Percentiles rank a stretch among this genome's conserved stretches.
These are phyloP conservation scores for Rallus crepitans DNA, from an alignment of 2,797 vertebrate genomes.

Conservation along the genomic window DNA sequence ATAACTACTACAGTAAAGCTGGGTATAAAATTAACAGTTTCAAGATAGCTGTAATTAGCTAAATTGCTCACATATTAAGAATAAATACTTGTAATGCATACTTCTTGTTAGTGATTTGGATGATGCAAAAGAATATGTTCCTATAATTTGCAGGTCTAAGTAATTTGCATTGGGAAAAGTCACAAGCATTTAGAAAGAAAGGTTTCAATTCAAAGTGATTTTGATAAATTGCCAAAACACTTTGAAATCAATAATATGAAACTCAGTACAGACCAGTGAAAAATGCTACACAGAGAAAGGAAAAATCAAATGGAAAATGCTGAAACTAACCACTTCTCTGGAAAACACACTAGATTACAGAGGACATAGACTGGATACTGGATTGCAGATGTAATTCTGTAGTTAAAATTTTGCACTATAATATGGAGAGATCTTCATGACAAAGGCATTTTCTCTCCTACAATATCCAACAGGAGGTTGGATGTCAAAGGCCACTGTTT, in stretches of 20 bases:
- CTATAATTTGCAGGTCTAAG: no score
- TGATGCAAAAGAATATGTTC: neutral
- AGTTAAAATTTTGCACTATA: neutral
- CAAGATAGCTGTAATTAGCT: neutral
- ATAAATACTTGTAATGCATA: neutral
- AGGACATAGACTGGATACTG: neutral
- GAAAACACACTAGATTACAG: neutral
- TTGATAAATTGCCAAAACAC: neutral
- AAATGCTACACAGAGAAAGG: neutral
- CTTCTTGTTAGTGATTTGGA: neutral
- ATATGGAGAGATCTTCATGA: neutral
- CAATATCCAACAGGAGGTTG: neutral
- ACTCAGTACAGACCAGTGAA: neutral
- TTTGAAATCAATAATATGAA: neutral
- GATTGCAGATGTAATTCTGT: rapidly evolving
- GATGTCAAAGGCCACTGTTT: neutral
- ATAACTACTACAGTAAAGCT: neutral
- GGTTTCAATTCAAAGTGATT: neutral
- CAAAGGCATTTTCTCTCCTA: neutral
- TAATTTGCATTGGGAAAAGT: neutral
- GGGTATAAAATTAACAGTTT: neutral
- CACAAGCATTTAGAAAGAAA: neutral
- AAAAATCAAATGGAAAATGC: neutral
- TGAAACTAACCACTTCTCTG: neutral
- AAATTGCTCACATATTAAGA: neutral